Evolutionary conservation across 2,113 vertebrate genomes (phyloP), one percentile per base, ranked within the genome.

Genomic region (Aegithalos caudatus): DNA sequence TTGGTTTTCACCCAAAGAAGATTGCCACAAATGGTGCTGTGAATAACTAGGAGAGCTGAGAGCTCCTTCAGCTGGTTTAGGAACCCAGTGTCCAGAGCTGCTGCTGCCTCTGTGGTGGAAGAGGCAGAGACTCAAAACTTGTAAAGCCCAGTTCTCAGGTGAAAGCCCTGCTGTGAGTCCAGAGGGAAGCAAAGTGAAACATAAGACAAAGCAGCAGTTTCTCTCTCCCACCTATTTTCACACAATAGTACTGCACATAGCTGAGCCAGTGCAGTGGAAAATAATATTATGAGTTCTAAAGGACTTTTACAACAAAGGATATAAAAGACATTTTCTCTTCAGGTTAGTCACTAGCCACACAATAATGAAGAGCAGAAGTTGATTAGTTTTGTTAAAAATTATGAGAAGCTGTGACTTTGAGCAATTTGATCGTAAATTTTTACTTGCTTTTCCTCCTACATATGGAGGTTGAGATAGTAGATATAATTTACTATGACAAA

Each of bases 401-500:
- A 92, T 44, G 45, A 89, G 70, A 89, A 92, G 50, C 67, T 12
- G 5, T 27, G n/a, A 67, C 47, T 93, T 56, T 61, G 82, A 90
- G 79, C 11, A 90, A 90, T 90, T 70, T 42, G 14, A 61, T 90
- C 13, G 78, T 74, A 82, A 62, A 70, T 90, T 87, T 92, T 86
- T 28, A 31, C 53, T 81, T 77, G 35, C 31, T 89, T 37, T 81
- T 85, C 54, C 71, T 69, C 47, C 56, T 86, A 42, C 51, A 67
- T 53, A 31, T 86, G 38, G n/a, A 81, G 64, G 40, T 40, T 88
- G 56, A 61, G 88, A 86, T 64, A 70, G 77, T 71, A 86, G 40
- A 48, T 64, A 61, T 93, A 74, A 94, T 88, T 94, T 93, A 86
- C 61, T 86, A 35, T 47, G 88, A 83, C 90, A 93, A 94, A 94